A percentile compares a stretch with the other conserved stretches of the same genome.
Evolutionary conservation across 2,888 invertebrate species (phyloP).

Genomic region (Acanthosoma haemorrhoidale): DNA sequence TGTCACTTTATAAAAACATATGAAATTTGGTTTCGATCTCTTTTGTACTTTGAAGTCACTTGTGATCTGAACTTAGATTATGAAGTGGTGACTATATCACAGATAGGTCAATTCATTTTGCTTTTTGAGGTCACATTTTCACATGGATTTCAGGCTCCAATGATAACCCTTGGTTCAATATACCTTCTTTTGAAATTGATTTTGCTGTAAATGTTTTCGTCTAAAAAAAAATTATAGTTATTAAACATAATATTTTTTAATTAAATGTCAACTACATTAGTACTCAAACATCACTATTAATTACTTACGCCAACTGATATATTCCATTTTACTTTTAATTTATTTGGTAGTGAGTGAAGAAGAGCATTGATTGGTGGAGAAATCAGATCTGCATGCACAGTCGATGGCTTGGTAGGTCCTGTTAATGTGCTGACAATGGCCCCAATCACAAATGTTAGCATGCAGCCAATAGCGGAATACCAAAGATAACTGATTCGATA

Average conservation of each 20-base stretch:
- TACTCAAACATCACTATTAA: too few species aligned
- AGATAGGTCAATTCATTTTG: conserved; percentile 11
- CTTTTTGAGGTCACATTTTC: conserved; percentile 1
- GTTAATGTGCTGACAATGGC: conserved; percentile 64
- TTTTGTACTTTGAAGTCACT: conserved; percentile 25
- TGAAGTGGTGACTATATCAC: conserved; percentile 13
- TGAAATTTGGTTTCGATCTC: background rate
- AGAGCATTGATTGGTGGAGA: conserved; percentile 56
- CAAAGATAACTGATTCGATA: conserved; percentile 82
- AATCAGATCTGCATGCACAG: conserved; percentile 61
- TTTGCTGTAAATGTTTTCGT: background rate
- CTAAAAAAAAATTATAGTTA: background rate
- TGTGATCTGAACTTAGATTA: background rate
- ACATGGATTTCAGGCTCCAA: conserved; percentile 18
- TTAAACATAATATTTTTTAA: too few species aligned
- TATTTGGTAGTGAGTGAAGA: conserved; percentile 40
- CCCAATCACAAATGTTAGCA: conserved; percentile 67
- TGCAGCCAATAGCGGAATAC: conserved; percentile 78
- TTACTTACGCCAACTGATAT: conserved; percentile 30
- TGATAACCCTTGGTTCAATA: conserved; percentile 17
- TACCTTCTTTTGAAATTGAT: conserved; percentile 9
- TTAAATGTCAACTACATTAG: too few species aligned
- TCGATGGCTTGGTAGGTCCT: conserved; percentile 56
- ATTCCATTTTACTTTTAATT: conserved; percentile 39
- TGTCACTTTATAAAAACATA: conserved; percentile 25